These are phyloP conservation scores for Poecilia velifera DNA, from an alignment of 2,797 vertebrate species.

Conservation along the genomic window DNA sequence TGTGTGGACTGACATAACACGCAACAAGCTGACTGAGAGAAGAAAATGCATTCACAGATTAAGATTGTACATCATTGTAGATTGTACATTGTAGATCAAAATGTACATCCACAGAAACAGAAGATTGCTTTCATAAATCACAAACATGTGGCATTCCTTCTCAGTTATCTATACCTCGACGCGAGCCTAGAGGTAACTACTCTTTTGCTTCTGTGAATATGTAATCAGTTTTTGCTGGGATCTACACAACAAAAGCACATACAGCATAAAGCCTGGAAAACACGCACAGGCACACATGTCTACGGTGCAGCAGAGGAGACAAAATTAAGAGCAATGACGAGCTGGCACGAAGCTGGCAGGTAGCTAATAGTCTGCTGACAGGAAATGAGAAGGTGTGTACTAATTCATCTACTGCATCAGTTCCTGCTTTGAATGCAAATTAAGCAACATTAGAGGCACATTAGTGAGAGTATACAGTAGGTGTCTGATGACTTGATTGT, in stretches of 20 bases:
- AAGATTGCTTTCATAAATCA: not conserved
- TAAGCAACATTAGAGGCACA: not conserved
- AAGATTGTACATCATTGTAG: too few species aligned
- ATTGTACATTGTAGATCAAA: not conserved
- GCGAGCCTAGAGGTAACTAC: not conserved
- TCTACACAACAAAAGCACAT: not conserved
- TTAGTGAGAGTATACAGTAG: not conserved
- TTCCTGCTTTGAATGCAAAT: conserved; percentile 6
- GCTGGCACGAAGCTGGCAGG: not conserved
- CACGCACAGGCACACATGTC: not conserved
- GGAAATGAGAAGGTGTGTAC: not conserved
- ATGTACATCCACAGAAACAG: not conserved
- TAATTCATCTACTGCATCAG: not conserved
- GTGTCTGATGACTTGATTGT: not conserved
- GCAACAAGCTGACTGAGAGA: not conserved
- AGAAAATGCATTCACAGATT: not conserved
- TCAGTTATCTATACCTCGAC: not conserved
- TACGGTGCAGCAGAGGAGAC: not conserved
- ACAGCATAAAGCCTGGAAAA: not conserved
- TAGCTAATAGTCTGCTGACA: not conserved
- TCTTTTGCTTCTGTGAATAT: not conserved
- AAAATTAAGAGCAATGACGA: not conserved
- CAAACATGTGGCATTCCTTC: not conserved
- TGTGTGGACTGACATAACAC: not conserved
- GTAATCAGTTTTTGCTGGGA: not conserved